Evolutionary conservation across 2,113 vertebrate genomes (phyloP), one percentile per base, ranked within the genome.

Genomic region (Motacilla tschutschensis): DNA sequence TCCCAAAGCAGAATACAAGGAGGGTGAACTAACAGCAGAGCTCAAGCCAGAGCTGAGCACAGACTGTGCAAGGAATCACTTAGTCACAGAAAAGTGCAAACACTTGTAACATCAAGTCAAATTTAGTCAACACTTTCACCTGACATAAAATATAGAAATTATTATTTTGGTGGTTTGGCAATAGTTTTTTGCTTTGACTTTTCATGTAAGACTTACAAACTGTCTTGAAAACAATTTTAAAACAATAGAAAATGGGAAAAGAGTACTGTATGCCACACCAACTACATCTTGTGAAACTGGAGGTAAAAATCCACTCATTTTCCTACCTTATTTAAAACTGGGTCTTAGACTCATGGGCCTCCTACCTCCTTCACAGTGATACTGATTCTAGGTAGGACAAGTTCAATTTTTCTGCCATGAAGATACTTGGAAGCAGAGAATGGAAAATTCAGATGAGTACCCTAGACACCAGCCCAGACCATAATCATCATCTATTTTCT

Each of bases 141-240:
- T 78, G 70, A 80, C 91, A 77, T 77, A 54, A 89, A 89, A 85
- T n/a, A 36, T 71, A 25, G 33, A 71, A 89, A 51, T 29, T 36
- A 77, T 89, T 77, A 31, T 46, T 65, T 69, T 65, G 47, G 35
- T 65, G 21, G 1, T 44, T 82, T 90, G 79, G 41, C 20, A 58
- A 40, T 29, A 62, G 9, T 11, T 69, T 54, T 66, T 90, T 76
- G 33, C 64, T 85, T 85, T 85, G 36, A 38, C 25, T 85, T 92
- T 73, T 71, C 69, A 87, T 25, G 33, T 12, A 75, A 81, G 48
- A 53, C 17, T 59, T 85, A 53, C 6, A 92, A 82, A 35, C 21
- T 35, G 35, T 33, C 63, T 65, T 41, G 36, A 76, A 85, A 76
- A 47, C 35, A 38, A 77, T 40, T 87, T 82, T 82, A 51, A 87